phyloP scores from a whole-genome alignment of 2,888 invertebrate genomes.

The Plemyria rubiginata region DNA sequence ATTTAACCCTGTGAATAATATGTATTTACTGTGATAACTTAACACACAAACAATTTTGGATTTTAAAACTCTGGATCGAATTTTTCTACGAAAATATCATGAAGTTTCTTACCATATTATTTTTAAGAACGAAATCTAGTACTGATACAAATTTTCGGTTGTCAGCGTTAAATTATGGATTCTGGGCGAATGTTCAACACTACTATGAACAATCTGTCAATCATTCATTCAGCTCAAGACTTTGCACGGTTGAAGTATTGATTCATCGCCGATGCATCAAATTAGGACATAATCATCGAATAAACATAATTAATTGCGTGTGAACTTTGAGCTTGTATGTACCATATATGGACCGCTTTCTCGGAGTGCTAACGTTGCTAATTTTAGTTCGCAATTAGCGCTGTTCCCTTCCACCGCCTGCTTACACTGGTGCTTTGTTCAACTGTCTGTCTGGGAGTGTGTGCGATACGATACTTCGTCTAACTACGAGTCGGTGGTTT shows the following conservation, averaged over 20 bases:
- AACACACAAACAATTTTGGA: too few species aligned
- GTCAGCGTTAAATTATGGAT: too few species aligned
- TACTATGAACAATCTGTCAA: constrained; percentile 15
- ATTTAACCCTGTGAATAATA: too few species aligned
- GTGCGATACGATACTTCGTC: constrained; percentile 6
- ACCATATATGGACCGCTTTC: constrained; percentile 45
- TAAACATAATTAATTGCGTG: constrained; percentile 40
- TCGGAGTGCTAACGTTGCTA: constrained; percentile 37
- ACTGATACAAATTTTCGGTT: too few species aligned
- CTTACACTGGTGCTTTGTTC: constrained; percentile 2
- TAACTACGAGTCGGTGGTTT: not conserved
- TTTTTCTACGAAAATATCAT: too few species aligned
- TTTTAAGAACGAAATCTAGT: too few species aligned
- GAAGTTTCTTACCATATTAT: too few species aligned
- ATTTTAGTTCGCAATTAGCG: constrained; percentile 46
- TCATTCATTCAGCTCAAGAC: constrained; percentile 10
- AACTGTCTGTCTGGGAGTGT: constrained; percentile 12
- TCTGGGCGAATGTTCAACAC: too few species aligned
- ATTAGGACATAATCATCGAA: constrained; percentile 22
- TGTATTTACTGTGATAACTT: too few species aligned
- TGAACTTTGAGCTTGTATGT: constrained; percentile 35
- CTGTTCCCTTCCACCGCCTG: constrained; percentile 16
- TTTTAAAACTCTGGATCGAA: too few species aligned
- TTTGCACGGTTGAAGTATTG: constrained; percentile 9
- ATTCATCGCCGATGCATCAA: constrained; percentile 24